Conservation (phyloP, 2,113 vertebrate genomes). For the Rhinichthys klamathensis region DNA sequence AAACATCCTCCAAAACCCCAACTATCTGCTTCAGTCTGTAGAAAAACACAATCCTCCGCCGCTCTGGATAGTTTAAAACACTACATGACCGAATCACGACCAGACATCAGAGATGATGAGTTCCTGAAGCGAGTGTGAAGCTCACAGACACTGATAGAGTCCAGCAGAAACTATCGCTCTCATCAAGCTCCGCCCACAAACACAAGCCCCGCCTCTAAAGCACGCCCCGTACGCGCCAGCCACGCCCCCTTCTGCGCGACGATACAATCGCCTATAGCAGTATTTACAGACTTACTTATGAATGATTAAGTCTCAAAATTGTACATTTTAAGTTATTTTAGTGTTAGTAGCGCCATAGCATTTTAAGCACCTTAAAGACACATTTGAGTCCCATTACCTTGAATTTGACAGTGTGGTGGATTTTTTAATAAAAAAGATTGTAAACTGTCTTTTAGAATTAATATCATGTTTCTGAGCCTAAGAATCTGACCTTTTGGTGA, state of each 20-base stretch:
- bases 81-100: background rate
- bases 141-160: background rate
- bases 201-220: background rate
- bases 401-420: no score
- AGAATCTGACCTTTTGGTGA: no score
- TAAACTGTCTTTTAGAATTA: no score
- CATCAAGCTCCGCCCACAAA: background rate
- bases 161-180: background rate
- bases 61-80: background rate
- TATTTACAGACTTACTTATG: background rate
- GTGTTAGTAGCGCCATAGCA: background rate
- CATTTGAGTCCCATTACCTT: background rate
- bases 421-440: no score
- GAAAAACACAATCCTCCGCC: background rate
- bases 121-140: background rate
- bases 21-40: slow-evolving; percentile 25
- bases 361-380: background rate
- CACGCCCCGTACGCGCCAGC: background rate
- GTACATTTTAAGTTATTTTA: background rate
- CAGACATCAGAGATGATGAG: background rate
- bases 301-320: background rate
- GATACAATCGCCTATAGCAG: background rate
- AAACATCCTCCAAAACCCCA: slow-evolving; percentile 54
- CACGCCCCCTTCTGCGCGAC: no score
- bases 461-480: no score